Conservation (phyloP, 1,140 invertebrate species). For the Aphaenogaster rudis region DNA sequence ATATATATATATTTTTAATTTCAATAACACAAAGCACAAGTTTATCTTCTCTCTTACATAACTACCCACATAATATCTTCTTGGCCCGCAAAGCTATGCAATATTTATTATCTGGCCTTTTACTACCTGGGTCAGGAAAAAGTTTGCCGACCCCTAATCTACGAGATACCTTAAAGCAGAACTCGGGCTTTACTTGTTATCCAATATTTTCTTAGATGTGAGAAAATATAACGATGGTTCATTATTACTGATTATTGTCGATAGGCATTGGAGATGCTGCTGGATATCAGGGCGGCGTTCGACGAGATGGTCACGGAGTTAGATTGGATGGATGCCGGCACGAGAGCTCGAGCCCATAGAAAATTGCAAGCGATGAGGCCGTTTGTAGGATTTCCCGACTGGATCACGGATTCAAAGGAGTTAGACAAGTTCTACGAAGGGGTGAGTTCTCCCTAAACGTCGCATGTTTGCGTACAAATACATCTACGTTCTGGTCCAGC, state of each 20-base stretch:
- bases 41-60: neutral
- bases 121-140: neutral
- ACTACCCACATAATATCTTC: neutral
- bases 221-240: neutral
- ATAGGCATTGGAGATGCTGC: slow-evolving; percentile 92
- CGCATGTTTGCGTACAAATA: neutral
- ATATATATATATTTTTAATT: neutral
- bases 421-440: slow-evolving; percentile 89
- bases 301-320: slow-evolving; percentile 90
- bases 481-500: neutral
- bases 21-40: neutral
- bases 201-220: neutral
- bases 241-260: neutral
- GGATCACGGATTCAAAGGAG: slow-evolving; percentile 88
- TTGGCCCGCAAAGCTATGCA: neutral
- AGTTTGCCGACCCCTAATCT: neutral
- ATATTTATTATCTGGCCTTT: neutral
- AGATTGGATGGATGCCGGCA: slow-evolving; percentile 93
- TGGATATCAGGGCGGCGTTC: slow-evolving; percentile 91
- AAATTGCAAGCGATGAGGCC: slow-evolving; percentile 90
- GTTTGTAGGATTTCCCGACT: slow-evolving; percentile 92
- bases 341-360: slow-evolving; percentile 88
- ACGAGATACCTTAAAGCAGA: neutral
- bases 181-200: neutral
- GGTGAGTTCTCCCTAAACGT: slow-evolving; percentile 79